These are phyloP conservation scores for Colletes latitarsis DNA, from an alignment of 1,140 invertebrate genomes.

Conservation along the genomic window DNA sequence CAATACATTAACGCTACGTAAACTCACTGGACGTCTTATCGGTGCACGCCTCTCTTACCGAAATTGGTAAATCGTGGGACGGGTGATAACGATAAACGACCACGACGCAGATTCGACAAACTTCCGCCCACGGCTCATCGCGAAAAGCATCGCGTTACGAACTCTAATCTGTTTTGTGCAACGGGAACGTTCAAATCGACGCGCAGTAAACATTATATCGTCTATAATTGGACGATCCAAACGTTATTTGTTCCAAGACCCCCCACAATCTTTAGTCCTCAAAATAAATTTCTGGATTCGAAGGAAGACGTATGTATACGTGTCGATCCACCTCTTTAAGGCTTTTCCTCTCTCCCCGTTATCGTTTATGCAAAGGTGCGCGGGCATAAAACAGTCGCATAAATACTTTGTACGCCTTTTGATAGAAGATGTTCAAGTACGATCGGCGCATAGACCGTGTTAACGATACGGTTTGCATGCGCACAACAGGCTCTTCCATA, in stretches of 20 bases:
- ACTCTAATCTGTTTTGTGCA: background rate
- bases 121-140: background rate
- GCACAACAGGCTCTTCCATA: background rate
- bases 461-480: slow-evolving; percentile 4
- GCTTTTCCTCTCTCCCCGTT: background rate
- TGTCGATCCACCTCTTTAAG: too few species aligned
- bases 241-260: too few species aligned
- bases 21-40: slow-evolving; percentile 35
- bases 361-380: background rate
- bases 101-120: background rate
- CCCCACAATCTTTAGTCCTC: too few species aligned
- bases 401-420: background rate
- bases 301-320: too few species aligned
- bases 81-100: slow-evolving; percentile 34
- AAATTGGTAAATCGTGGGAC: slow-evolving; percentile 34
- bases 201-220: too few species aligned
- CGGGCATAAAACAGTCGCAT: background rate
- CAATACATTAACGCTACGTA: slow-evolving; percentile 33
- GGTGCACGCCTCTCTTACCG: slow-evolving; percentile 19
- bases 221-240: too few species aligned
- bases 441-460: background rate
- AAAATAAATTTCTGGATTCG: too few species aligned
- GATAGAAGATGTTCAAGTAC: background rate
- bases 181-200: too few species aligned
- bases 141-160: background rate